phyloP scores from a whole-genome alignment of 2,888 invertebrate species.

The Acronicta psi region DNA sequence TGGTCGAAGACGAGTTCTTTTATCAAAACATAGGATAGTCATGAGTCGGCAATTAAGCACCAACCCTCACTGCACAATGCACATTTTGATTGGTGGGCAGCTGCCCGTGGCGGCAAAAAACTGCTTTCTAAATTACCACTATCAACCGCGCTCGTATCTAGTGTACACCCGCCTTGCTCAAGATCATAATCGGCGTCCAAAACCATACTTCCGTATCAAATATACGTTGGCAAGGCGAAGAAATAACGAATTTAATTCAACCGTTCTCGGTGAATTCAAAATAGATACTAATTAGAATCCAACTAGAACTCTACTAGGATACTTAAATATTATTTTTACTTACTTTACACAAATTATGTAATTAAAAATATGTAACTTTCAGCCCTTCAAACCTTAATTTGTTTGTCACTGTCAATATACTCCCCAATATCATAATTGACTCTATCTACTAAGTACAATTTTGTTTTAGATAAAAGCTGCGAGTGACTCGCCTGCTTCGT shows the following conservation, averaged over 20 bases:
- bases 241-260: slow-evolving; percentile 57
- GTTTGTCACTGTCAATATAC: slow-evolving; percentile 22
- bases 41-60: slow-evolving; percentile 79
- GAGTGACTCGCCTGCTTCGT: slow-evolving; percentile 71
- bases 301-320: slow-evolving; percentile 30
- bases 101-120: slow-evolving; percentile 83
- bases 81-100: slow-evolving; percentile 85
- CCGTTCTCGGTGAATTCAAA: slow-evolving; percentile 39
- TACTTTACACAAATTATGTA: too few species aligned
- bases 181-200: slow-evolving; percentile 77
- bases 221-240: slow-evolving; percentile 66
- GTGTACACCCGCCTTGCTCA: slow-evolving; percentile 72
- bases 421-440: slow-evolving; percentile 46
- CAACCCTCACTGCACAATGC: slow-evolving; percentile 81
- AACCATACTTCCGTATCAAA: slow-evolving; percentile 77
- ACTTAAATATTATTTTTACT: too few species aligned
- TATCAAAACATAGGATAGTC: slow-evolving; percentile 67
- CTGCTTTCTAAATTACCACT: slow-evolving; percentile 84
- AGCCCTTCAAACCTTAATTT: too few species aligned
- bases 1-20: slow-evolving; percentile 57
- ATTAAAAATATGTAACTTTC: too few species aligned
- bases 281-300: slow-evolving; percentile 41
- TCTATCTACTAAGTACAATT: slow-evolving; percentile 68
- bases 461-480: slow-evolving; percentile 85
- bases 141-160: slow-evolving; percentile 71